Conservation (phyloP, 1,140 invertebrate species). For the Lutraria rhynchaena region DNA sequence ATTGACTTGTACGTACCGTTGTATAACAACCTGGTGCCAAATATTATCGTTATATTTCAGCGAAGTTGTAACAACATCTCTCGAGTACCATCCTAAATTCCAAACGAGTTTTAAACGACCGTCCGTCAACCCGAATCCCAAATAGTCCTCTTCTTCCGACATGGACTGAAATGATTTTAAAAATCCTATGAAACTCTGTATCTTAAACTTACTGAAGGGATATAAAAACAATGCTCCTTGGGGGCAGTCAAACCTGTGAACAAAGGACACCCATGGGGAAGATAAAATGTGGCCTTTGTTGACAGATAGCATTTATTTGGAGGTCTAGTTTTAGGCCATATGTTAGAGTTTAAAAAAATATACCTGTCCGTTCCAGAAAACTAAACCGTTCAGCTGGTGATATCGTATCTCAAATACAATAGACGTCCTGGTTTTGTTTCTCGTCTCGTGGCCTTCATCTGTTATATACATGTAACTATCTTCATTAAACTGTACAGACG, state of each 20-base stretch:
- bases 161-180: no score
- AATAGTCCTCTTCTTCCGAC: constrained; percentile 14
- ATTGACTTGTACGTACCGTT: constrained; percentile 1
- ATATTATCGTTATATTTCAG: constrained; percentile 2
- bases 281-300: no score
- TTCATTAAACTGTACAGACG: neutral
- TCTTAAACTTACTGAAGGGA: no score
- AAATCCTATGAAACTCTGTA: no score
- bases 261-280: no score
- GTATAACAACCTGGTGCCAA: constrained; percentile 3
- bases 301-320: no score
- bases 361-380: constrained; percentile 35
- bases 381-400: neutral
- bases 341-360: no score
- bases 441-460: neutral
- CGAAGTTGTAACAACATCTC: neutral
- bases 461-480: neutral
- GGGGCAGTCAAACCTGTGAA: no score
- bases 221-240: no score
- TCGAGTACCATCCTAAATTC: constrained; percentile 30
- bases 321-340: no score
- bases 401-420: constrained; percentile 2
- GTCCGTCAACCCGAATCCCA: constrained; percentile 21
- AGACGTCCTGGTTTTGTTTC: neutral
- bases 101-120: constrained; percentile 14